Percentiles rank a stretch among this genome's conserved stretches.
These are phyloP conservation scores for Colletes latitarsis DNA, from an alignment of 1,140 invertebrate species.

Conservation along the genomic window DNA sequence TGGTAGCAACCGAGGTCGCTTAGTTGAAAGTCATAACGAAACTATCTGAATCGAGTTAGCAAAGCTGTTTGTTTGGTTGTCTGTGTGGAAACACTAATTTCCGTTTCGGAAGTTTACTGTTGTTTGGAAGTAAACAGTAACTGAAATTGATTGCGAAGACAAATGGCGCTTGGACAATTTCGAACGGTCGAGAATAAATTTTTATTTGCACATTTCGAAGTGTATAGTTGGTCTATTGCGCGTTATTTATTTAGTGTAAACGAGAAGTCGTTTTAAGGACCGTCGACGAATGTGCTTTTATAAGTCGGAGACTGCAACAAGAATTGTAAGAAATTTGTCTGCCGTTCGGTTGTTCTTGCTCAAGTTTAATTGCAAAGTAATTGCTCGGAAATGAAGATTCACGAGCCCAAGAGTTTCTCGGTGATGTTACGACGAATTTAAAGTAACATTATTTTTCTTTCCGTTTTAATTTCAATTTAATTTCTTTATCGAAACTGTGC, in stretches of 20 bases:
- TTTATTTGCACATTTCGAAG: background rate
- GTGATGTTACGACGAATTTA: conserved; percentile 2
- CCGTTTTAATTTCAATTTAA: too few species aligned
- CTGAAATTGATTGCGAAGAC: background rate
- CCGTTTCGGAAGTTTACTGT: conserved; percentile 10
- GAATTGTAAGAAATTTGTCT: background rate
- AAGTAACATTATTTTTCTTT: too few species aligned
- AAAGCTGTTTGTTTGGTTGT: conserved; percentile 8
- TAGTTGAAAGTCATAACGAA: conserved; percentile 1
- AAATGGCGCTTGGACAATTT: conserved; percentile 3
- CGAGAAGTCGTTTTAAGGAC: background rate
- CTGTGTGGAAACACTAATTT: conserved; percentile 5
- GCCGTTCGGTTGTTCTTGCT: background rate
- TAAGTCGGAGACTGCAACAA: background rate
- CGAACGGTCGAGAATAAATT: background rate
- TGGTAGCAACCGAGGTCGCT: too few species aligned
- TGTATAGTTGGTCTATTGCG: background rate
- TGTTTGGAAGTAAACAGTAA: conserved; percentile 3
- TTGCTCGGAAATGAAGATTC: conserved; percentile 29
- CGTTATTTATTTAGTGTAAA: background rate
- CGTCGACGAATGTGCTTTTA: conserved; percentile 18
- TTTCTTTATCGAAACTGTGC: too few species aligned
- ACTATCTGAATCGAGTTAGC: conserved; percentile 23
- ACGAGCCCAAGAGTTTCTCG: background rate
- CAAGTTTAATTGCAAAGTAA: conserved; percentile 32